These are phyloP conservation scores for Malachius bipustulatus DNA, from an alignment of 2,888 invertebrate species.

Conservation along the genomic window DNA sequence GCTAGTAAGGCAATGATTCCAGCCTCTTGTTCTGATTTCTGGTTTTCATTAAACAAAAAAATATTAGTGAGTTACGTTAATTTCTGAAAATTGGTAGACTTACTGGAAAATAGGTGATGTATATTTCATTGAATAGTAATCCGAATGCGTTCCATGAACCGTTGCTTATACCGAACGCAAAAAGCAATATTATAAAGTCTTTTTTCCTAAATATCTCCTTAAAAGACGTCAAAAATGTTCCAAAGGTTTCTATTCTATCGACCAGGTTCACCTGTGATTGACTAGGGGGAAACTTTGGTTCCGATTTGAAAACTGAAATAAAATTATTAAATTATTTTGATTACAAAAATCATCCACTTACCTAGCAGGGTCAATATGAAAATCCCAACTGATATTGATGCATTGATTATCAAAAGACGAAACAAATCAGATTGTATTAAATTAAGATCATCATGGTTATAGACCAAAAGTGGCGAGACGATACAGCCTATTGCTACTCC, in stretches of 20 bases:
- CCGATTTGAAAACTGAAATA: constrained; percentile 71
- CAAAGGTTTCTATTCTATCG: constrained; percentile 4
- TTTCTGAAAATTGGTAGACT: no score
- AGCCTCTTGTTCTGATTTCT: constrained; percentile 58
- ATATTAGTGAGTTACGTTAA: no score
- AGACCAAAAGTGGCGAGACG: constrained; percentile 22
- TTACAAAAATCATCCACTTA: constrained; percentile 40
- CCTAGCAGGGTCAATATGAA: constrained; percentile 21
- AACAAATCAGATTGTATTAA: constrained; percentile 18
- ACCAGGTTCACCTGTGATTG: constrained; percentile 40
- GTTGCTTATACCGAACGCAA: constrained; percentile 44
- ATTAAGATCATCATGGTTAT: constrained; percentile 16
- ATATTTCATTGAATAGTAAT: constrained; percentile 46
- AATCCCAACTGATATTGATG: constrained; percentile 15
- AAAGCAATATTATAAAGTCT: constrained; percentile 24
- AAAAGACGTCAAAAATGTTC: constrained; percentile 12
- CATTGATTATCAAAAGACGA: constrained; percentile 21
- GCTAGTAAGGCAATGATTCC: constrained; percentile 83
- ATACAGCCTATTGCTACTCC: constrained; percentile 15
- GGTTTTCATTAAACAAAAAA: no score
- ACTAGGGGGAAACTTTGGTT: constrained; percentile 70
- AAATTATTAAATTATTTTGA: constrained; percentile 35
- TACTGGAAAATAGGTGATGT: constrained; percentile 43
- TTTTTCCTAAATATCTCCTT: constrained; percentile 23
- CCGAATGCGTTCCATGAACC: constrained; percentile 46